phyloP scores from a whole-genome alignment of 2,888 invertebrate genomes.

The Parascotia fuliginaria region DNA sequence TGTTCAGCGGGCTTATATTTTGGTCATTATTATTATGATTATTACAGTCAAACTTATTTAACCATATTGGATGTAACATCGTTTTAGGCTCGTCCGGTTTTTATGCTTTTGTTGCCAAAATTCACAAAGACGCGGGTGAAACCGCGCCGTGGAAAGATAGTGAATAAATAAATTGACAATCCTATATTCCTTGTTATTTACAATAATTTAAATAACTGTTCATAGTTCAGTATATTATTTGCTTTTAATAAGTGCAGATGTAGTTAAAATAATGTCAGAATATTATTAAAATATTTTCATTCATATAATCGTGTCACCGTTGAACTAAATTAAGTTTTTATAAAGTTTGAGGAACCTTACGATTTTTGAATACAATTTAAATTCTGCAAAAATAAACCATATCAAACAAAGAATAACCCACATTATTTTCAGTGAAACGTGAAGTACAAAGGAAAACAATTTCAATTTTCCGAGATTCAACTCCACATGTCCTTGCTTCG shows the following conservation, averaged over 20 bases:
- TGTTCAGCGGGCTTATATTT: no score
- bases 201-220: background rate
- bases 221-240: background rate
- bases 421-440: slow-evolving; percentile 1
- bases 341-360: no score
- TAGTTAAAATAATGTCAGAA: background rate
- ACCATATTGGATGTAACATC: no score
- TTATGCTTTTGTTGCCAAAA: no score
- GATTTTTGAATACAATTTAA: background rate
- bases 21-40: no score
- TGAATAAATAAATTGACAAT: no score
- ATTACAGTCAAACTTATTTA: no score
- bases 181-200: no score
- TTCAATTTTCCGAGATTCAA: slow-evolving; percentile 35
- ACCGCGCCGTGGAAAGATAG: no score
- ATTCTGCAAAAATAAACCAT: background rate
- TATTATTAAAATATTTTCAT: background rate
- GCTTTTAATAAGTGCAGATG: background rate
- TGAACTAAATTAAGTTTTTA: background rate
- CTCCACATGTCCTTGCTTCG: slow-evolving; percentile 29
- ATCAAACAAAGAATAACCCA: background rate
- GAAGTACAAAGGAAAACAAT: slow-evolving; percentile 20
- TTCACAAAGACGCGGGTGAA: no score
- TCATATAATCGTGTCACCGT: background rate
- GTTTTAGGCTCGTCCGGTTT: no score